Evolutionary conservation across 2,888 invertebrate species (phyloP).

Genomic region (Drosophila emarginata): DNA sequence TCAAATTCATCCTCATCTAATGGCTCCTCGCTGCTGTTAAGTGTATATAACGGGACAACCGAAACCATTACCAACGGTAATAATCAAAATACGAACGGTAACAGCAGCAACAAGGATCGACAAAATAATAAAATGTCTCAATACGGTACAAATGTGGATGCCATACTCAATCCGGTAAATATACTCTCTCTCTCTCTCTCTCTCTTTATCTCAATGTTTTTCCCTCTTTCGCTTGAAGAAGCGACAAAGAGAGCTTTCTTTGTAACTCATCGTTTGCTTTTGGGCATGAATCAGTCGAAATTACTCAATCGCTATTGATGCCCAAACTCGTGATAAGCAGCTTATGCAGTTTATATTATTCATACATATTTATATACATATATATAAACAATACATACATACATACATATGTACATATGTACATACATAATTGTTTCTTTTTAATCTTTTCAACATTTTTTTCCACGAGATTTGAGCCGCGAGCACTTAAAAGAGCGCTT

Average conservation of each 20-base stretch:
- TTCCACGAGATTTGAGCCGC: not conserved
- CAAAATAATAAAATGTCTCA: constrained; percentile 61
- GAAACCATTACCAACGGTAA: constrained; percentile 52
- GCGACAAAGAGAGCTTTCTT: not conserved
- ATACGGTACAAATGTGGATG: constrained; percentile 75
- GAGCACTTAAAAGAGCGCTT: not conserved
- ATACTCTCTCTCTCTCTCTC: not conserved
- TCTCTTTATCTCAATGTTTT: not conserved
- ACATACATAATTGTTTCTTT: too few relatives aligned
- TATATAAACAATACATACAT: too few relatives aligned
- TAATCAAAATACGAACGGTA: constrained; percentile 45
- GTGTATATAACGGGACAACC: constrained; percentile 63
- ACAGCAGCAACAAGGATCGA: constrained; percentile 53
- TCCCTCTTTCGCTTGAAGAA: not conserved
- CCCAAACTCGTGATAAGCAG: constrained; percentile 62
- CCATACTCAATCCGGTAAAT: constrained; percentile 80
- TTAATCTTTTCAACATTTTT: too few relatives aligned
- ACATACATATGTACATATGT: too few relatives aligned
- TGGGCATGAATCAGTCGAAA: constrained; percentile 40
- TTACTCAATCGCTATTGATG: constrained; percentile 54
- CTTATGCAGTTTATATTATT: constrained; percentile 8
- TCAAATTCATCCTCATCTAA: constrained; percentile 74
- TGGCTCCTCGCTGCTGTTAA: constrained; percentile 69
- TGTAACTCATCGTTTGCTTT: constrained; percentile 1
- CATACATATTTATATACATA: constrained; percentile 5